Evolutionary conservation across 2,797 vertebrate genomes (phyloP).

Genomic region (Melanotaenia parkinsoni): DNA sequence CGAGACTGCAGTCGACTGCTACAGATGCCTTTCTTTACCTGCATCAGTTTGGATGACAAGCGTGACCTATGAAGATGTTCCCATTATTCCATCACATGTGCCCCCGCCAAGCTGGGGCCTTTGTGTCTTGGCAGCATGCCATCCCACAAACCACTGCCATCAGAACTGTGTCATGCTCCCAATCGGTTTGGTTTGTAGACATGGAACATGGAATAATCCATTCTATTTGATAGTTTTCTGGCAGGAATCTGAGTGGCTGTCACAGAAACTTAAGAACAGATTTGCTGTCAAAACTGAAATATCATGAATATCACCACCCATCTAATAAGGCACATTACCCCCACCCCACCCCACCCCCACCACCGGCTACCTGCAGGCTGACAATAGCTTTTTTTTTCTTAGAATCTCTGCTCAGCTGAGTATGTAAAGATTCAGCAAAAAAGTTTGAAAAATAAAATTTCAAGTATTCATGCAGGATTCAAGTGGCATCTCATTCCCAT

Average conservation of each 20-base stretch:
- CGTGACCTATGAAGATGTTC: constrained; percentile 60
- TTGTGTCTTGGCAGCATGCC: constrained; percentile 65
- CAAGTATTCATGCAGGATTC: constrained; percentile 30
- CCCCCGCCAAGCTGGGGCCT: constrained; percentile 57
- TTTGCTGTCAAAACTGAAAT: constrained; percentile 72
- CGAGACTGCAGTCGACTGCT: constrained; percentile 8
- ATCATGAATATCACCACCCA: constrained; percentile 65
- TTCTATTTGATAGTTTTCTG: constrained; percentile 70
- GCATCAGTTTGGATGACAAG: constrained; percentile 39
- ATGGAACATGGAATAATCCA: constrained; percentile 63
- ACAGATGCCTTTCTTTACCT: constrained; percentile 63
- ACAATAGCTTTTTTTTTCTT: constrained; percentile 49
- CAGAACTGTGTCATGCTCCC: constrained; percentile 66
- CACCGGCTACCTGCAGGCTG: constrained; percentile 32
- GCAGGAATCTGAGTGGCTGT: constrained; percentile 68
- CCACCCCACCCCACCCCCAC: not conserved
- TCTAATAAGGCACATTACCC: constrained; percentile 58
- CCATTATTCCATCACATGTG: constrained; percentile 51
- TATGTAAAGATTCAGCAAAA: constrained; percentile 56
- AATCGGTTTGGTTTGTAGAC: constrained; percentile 62
- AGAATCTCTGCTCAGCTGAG: constrained; percentile 19
- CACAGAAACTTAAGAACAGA: constrained; percentile 71
- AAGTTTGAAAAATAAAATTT: constrained; percentile 44
- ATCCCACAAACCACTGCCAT: constrained; percentile 61
- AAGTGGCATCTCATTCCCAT: constrained; percentile 9